phyloP scores from a whole-genome alignment of 2,113 vertebrate genomes.

The Rhizomys pruinosus region DNA sequence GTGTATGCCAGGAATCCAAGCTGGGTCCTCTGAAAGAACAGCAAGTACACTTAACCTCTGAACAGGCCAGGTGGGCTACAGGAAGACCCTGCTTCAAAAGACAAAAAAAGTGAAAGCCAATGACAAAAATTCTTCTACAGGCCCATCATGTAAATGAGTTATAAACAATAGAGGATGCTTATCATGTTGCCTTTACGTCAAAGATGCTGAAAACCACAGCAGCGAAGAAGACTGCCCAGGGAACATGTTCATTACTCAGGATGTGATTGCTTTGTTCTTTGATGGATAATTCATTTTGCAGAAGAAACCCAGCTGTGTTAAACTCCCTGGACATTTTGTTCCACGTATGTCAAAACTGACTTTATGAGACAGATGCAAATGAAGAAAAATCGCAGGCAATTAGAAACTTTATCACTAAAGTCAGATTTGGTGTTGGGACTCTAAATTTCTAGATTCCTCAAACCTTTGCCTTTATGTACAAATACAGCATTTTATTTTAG shows the following conservation, averaged over 20 bases:
- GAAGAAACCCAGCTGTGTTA: constrained; percentile 14
- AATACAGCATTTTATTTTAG: neutral
- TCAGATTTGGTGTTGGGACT: no score
- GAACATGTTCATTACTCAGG: neutral
- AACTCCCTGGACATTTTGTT: neutral
- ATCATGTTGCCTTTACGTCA: neutral
- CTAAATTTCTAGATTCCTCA: neutral
- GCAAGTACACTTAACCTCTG: no score
- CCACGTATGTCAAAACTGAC: neutral
- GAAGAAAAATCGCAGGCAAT: neutral
- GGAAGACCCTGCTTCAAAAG: no score
- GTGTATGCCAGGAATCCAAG: no score
- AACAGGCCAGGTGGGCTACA: no score
- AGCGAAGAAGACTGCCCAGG: neutral
- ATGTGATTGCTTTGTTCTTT: constrained; percentile 42
- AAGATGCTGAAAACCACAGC: neutral
- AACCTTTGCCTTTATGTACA: neutral
- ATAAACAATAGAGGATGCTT: constrained; percentile 42
- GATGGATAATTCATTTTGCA: constrained; percentile 19
- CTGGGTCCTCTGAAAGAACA: no score
- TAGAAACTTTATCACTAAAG: neutral
- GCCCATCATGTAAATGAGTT: neutral
- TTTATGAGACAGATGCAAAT: neutral
- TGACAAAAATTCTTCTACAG: neutral
- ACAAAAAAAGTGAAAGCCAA: neutral